phyloP scores from a whole-genome alignment of 2,888 invertebrate species.

The Pharmacophagus antenor region DNA sequence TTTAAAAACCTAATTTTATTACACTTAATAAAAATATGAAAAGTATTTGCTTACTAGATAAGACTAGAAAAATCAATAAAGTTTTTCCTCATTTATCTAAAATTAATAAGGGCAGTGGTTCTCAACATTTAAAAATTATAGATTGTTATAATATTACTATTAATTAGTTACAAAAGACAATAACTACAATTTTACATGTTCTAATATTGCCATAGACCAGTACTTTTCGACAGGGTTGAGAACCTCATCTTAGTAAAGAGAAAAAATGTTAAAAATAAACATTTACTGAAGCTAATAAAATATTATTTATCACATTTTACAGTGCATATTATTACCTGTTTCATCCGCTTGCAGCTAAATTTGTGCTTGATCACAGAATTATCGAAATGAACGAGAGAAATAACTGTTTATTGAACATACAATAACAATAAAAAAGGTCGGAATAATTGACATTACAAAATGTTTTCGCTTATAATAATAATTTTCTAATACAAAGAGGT shows the following conservation, averaged over 20 bases:
- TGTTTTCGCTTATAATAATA: conserved; percentile 11
- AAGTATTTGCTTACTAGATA: background rate
- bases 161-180: too few relatives aligned
- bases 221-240: background rate
- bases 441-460: conserved; percentile 19
- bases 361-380: conserved; percentile 8
- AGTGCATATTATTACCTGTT: background rate
- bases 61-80: background rate
- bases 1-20: background rate
- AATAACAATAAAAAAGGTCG: conserved; percentile 2
- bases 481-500: conserved; percentile 6
- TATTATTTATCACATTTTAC: background rate
- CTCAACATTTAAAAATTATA: background rate
- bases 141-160: background rate
- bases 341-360: conserved; percentile 1
- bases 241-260: background rate
- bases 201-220: background rate
- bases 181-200: background rate
- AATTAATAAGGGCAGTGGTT: background rate
- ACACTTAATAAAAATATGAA: background rate
- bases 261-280: background rate
- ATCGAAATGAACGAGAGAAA: conserved; percentile 1
- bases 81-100: background rate
- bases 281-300: conserved; percentile 6
- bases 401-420: conserved; percentile 7